Evolutionary conservation across 2,113 vertebrate genomes (phyloP), one percentile per base, ranked within the genome.

Genomic region (Corvus cornix): DNA sequence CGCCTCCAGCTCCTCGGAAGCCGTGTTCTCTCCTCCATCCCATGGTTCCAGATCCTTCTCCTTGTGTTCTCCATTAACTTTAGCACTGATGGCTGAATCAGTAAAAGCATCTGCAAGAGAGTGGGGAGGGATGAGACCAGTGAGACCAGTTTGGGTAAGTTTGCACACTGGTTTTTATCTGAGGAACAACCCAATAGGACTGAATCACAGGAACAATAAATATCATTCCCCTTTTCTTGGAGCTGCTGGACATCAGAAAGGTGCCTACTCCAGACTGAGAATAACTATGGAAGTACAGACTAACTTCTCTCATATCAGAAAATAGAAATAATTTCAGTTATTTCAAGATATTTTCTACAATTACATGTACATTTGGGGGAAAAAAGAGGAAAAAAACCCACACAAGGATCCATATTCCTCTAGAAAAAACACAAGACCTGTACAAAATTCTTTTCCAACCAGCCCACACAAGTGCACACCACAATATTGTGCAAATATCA

Each of bases 31-130:
- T 23, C 99, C 99, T 76, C 98, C 99, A 96, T 99, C 99, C 99
- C 99, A 99, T 2, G 99, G 99, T 59, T 99, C 99, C n/a, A 99
- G 98, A 95, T 99, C 99, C 97, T 99, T 99, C 35, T 99, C 99
- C 97, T 99, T 99, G 96, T 99, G 99, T 43, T 99, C 99, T 33
- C 99, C 99, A 83, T 99, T 99, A 12, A 99, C 98, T 97, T 99
- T 98, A 93, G 98, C 96, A 86, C 98, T 99, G 93, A 99, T 99
- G 37, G 99, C 98, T 81, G 98, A 98, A 96, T 99, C 99, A 62
- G 99, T 99, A 96, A 99, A 99, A 97, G 99, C 99, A 98, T 99
- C 99, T 99, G 96, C 21, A 90, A 97, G 26, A 89, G 41, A 97
- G 41, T 3, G 23, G 44, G 84, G 73, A 96, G 49, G 73, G 69